A percentile compares a stretch with the other conserved stretches of the same genome.
Conservation (phyloP, 2,113 vertebrate genomes). For the Oxyura jamaicensis region DNA sequence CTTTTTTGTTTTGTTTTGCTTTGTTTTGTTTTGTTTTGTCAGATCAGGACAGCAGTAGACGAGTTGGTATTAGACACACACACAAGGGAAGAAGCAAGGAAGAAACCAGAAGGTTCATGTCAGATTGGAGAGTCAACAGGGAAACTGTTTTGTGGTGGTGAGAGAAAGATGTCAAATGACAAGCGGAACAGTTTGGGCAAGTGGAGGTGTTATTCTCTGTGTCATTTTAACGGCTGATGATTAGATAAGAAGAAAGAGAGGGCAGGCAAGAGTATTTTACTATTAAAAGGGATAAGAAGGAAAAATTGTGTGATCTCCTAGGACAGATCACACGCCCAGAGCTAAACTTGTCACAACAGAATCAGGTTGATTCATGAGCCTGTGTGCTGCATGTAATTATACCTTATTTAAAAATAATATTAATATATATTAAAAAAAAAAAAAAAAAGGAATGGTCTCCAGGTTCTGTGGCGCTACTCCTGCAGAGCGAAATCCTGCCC, state of each 20-base stretch:
- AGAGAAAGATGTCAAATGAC: conserved; percentile 19
- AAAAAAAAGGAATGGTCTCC: not conserved
- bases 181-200: not conserved
- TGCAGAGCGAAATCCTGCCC: conserved; percentile 22
- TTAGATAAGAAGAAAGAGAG: conserved; percentile 8
- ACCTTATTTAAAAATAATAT: not conserved
- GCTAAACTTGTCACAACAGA: conserved; percentile 54
- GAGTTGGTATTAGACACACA: not conserved
- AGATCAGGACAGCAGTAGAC: not conserved
- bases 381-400: not conserved
- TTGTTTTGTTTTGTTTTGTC: not conserved
- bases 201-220: not conserved
- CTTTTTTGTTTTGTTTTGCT: not conserved
- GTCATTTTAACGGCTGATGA: not conserved
- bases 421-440: not conserved
- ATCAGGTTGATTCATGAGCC: conserved; percentile 42
- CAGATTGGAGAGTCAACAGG: not conserved
- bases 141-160: not conserved
- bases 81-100: not conserved
- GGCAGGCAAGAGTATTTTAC: not conserved
- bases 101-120: not conserved
- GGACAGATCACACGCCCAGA: conserved; percentile 32
- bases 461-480: not conserved
- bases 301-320: conserved; percentile 31
- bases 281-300: conserved; percentile 6